Percentiles rank a stretch among this genome's conserved stretches.
Conservation (phyloP, 2,888 invertebrate species). For the Lumbricus terrestris region DNA sequence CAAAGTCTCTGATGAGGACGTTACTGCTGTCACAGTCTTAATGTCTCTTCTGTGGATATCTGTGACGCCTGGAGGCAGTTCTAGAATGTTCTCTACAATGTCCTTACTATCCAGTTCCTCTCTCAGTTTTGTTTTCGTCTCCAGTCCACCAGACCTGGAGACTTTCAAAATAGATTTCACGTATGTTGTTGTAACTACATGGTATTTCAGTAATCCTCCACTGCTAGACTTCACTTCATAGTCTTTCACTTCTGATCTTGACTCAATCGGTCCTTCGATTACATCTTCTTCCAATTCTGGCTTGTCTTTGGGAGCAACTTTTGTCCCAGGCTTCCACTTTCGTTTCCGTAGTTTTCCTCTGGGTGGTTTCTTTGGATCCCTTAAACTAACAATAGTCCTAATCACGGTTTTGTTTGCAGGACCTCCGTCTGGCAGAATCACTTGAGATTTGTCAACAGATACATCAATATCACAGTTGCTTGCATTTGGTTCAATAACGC, state of each 20-base stretch:
- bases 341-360: background rate
- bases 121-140: background rate
- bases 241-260: conserved; percentile 29
- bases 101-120: conserved; percentile 25
- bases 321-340: background rate
- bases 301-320: background rate
- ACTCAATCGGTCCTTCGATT: conserved; percentile 24
- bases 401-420: conserved; percentile 12
- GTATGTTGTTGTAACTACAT: conserved; percentile 26
- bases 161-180: conserved; percentile 20
- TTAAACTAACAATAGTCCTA: conserved; percentile 14
- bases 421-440: conserved; percentile 11
- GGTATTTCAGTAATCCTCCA: conserved; percentile 27
- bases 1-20: conserved; percentile 21
- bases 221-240: conserved; percentile 19
- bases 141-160: background rate
- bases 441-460: conserved; percentile 12
- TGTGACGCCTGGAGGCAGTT: conserved; percentile 24
- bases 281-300: background rate
- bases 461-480: conserved; percentile 26
- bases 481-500: conserved; percentile 23
- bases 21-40: conserved; percentile 22
- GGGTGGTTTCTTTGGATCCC: background rate
- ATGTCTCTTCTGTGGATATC: conserved; percentile 23
- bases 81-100: conserved; percentile 29